phyloP scores from a whole-genome alignment of 2,113 vertebrate species.

The Carlito syrichta region DNA sequence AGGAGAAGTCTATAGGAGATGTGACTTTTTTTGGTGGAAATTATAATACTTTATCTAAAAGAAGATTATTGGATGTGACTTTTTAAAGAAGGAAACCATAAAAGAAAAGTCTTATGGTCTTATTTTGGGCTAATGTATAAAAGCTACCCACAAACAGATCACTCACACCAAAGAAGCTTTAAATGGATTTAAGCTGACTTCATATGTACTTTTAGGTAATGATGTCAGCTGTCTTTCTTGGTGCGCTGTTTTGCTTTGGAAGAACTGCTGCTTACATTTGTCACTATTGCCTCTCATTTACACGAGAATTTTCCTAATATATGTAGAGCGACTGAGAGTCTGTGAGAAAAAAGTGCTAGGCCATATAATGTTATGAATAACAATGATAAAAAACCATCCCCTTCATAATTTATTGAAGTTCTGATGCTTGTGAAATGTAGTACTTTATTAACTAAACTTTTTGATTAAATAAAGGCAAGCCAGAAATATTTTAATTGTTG shows the following conservation, averaged over 20 bases:
- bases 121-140: conserved; percentile 19
- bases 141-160: not conserved
- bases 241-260: not conserved
- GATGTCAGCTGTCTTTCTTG: not conserved
- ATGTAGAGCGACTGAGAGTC: not conserved
- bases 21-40: conserved; percentile 6
- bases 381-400: conserved; percentile 5
- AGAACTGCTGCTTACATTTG: not conserved
- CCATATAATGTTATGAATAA: conserved; percentile 6
- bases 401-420: not conserved
- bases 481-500: conserved; percentile 46
- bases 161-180: not conserved
- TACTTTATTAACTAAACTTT: conserved; percentile 10
- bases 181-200: conserved; percentile 20
- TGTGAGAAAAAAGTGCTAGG: not conserved
- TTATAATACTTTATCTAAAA: too few relatives aligned
- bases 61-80: too few relatives aligned
- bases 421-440: not conserved
- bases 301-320: conserved; percentile 4
- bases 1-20: conserved; percentile 12
- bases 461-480: conserved; percentile 29
- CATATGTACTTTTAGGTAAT: not conserved
- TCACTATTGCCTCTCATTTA: not conserved
- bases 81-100: conserved; percentile 22
- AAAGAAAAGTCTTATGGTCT: conserved; percentile 27